Evolutionary conservation across 2,888 invertebrate genomes (phyloP), one percentile per base, ranked within the genome.

Genomic region (Euphydryas editha): DNA sequence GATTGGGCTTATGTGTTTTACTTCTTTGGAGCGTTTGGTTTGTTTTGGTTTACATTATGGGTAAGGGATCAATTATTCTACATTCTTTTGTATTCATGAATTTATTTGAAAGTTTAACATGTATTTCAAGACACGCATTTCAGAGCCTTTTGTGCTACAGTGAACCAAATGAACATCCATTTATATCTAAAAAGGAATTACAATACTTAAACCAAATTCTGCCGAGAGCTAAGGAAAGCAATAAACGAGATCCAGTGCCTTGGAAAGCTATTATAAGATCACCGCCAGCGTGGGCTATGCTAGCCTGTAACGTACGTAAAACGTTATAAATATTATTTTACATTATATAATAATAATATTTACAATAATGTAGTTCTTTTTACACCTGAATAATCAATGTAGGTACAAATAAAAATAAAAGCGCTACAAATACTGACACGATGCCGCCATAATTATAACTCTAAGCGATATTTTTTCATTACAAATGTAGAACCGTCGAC

Each of bases 201-300:
- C 70, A 78, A 2, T 86, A 83, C 65, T 76, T 89, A 15, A 72
- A 75, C n/a, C 91, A 93, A 73, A 85, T 95, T 71, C 91, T 94
- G 13, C 78, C 74, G 0, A 70, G 68, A 24, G 62, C 75, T 51
- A 67, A 72, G 18, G 66, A 55, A 8, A 81, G 86, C 69, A 83
- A 81, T 65, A 65, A 55, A 5, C 76, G 90, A 30, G 89, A 90
- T 30, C 86, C 92, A 0, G 93, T 94, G 1, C 95, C 95, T 0
- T 95, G 95, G 95, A 88, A 81, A 70, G 85, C 88, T 0, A 94
- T 96, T 47, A 76, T 95, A 0, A 93, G 87, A 0, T 95, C 94
- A 6, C 78, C 89, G 6, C 94, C 95, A 0, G 81, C 95, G 70
- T 94, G 94, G 90, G 95, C 95, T 0, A 76, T 95, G 39, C 90